phyloP scores from a whole-genome alignment of 2,797 vertebrate species.

The Pangasius macronema region DNA sequence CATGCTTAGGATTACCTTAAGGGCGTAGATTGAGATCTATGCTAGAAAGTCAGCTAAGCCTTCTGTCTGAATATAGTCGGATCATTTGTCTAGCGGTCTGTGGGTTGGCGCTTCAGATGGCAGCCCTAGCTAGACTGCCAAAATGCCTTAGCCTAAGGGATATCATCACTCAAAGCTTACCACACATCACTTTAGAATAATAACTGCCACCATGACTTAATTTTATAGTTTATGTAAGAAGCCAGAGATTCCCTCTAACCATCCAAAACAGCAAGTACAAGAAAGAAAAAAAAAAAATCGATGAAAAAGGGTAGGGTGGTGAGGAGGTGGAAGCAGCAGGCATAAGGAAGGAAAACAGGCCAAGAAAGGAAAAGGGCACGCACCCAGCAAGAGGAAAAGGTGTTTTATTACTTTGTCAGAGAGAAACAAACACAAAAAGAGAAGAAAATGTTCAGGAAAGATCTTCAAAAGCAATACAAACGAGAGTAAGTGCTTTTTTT shows the following conservation, averaged over 20 bases:
- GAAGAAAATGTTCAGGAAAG: conserved; percentile 9
- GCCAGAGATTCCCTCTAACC: conserved; percentile 14
- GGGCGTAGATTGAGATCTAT: conserved; percentile 2
- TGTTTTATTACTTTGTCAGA: conserved; percentile 52
- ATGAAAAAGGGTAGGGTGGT: conserved; percentile 9
- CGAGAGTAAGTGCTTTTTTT: conserved; percentile 44
- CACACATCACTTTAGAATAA: conserved; percentile 24
- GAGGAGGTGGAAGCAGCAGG: conserved; percentile 23
- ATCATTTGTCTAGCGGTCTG: conserved; percentile 22
- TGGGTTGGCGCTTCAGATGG: conserved; percentile 33
- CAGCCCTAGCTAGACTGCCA: conserved; percentile 17
- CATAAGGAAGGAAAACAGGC: conserved; percentile 36
- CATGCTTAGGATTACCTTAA: neutral
- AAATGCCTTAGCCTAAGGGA: conserved; percentile 23
- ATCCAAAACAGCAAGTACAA: conserved; percentile 21
- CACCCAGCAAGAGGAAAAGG: conserved; percentile 22
- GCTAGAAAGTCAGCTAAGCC: conserved; percentile 7
- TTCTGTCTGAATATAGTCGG: conserved; percentile 12
- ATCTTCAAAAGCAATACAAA: neutral
- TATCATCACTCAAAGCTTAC: conserved; percentile 36
- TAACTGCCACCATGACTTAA: neutral
- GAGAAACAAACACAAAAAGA: conserved; percentile 29
- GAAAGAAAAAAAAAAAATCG: neutral
- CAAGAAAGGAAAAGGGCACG: conserved; percentile 50
- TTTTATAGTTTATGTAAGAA: conserved; percentile 25